phyloP scores from a whole-genome alignment of 2,888 invertebrate genomes.

The Bhutanitis thaidina region DNA sequence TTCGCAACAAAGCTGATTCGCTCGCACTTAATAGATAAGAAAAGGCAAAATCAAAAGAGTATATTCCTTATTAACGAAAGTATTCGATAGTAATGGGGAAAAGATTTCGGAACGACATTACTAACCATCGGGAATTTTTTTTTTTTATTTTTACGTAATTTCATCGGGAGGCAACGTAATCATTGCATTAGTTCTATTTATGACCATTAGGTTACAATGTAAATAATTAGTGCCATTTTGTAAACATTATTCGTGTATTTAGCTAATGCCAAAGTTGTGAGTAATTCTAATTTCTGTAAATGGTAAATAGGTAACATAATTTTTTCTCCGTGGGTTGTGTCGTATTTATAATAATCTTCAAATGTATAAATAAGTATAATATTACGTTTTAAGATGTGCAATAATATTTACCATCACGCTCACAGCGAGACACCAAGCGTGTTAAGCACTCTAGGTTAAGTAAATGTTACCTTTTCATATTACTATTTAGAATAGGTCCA shows the following conservation, averaged over 20 bases:
- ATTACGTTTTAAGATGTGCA: conserved; percentile 12
- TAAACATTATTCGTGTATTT: conserved; percentile 38
- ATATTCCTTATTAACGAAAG: not conserved
- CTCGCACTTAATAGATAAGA: not conserved
- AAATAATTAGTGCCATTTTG: conserved; percentile 41
- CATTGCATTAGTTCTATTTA: conserved; percentile 15
- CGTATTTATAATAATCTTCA: conserved; percentile 21
- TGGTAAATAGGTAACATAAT: conserved; percentile 20
- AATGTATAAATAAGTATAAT: not conserved
- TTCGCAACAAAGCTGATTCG: not conserved
- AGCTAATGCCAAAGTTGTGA: conserved; percentile 77
- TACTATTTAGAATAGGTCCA: not conserved
- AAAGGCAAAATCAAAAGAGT: not conserved
- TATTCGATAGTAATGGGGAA: not conserved
- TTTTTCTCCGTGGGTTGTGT: conserved; percentile 51
- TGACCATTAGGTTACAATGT: conserved; percentile 30
- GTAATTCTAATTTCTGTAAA: conserved; percentile 37
- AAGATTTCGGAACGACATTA: not conserved
- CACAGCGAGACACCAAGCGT: conserved; percentile 7
- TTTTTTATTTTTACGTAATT: not conserved
- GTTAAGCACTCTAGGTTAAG: conserved; percentile 4
- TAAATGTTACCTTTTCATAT: conserved; percentile 19
- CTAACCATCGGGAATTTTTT: too few relatives aligned
- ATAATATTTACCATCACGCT: conserved; percentile 18
- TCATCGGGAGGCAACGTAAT: conserved; percentile 1